Base-by-base conservation (phyloP, 2,888 invertebrate genomes). In the Petrolisthes cinctipes region DNA sequence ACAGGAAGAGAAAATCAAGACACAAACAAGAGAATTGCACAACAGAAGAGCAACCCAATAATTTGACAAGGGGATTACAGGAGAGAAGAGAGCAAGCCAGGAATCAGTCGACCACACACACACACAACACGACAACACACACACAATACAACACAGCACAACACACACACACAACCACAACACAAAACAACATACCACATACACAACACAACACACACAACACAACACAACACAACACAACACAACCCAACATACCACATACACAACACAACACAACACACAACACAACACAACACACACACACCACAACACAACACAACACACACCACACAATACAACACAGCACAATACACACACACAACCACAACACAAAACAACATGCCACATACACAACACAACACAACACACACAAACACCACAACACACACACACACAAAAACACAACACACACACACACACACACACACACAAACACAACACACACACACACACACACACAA, bases 361-460 rank as follows among this genome's bases (percentile, higher is more conserved):
- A 61, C 61, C 61, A 9, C 7, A 9, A 14, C 61, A 9, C 6
- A 61, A 61, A 61, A 61, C 6, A 61, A 61, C 6, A 61, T n/a
- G n/a, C n/a, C n/a, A n/a, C n/a, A n/a, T n/a, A n/a, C n/a, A n/a
- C n/a, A n/a, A n/a, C n/a, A n/a, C n/a, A n/a, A n/a, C n/a, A n/a
- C n/a, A n/a, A 9, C 61, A 6, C 7, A 14, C 6, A 61, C 6
- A 14, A 61, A 61, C 14, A 61, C 61, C 61, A 6, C 14, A 61
- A 17, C 71, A 71, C 7, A 71, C n/a, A 71, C 71, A 71, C 71
- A 71, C 71, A 71, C 71, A n/a, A n/a, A n/a, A n/a, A n/a, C n/a
- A n/a, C n/a, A n/a, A n/a, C n/a, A n/a, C n/a, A n/a, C n/a, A n/a
- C n/a, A n/a, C n/a, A n/a, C n/a, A n/a, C n/a, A n/a, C n/a, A n/a